Base-by-base conservation (phyloP, 2,888 invertebrate genomes). In the Tenthredo distinguenda region DNA sequence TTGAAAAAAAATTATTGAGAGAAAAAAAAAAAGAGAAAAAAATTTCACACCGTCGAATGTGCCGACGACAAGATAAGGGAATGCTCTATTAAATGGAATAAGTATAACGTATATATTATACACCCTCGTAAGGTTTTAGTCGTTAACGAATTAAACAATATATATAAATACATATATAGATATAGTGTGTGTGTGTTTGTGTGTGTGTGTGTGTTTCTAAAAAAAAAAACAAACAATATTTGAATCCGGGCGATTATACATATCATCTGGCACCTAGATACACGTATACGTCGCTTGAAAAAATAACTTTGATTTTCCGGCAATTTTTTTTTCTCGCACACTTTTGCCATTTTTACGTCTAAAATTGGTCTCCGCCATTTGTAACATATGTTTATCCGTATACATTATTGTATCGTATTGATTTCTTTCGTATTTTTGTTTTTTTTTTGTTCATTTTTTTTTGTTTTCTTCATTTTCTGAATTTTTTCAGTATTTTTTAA, bases 351-450 rank as follows among this genome's bases (percentile, higher is more conserved):
- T 37, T 71, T 71, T 26, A 74, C 21, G 43, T 76, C 21, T 37
- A 71, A 85, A 86, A 86, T 87, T 88, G 88, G 87, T 87, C 86
- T 88, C 86, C 72, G 81, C 85, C 86, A 86, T 87, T 87, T 87
- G 86, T 88, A 87, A 86, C 87, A 87, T 85, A 87, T 79, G 88
- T 86, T 87, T 55, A 77, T 55, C 77, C 77, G 77, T 77, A 77
- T 77, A 77, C 77, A 77, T 77, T 34, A 31, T 77, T n/a, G 34
- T 50, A 55, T 74, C 77, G 55, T 77, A 77, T 77, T 55, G 50
- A 47, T 26, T 50, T 47, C 15, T 47, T 55, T 71, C n/a, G 5
- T 77, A 6, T 31, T 12, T 76, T 26, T 26, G 21, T 76, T 50
- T 15, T 50, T 26, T 47, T 47, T 47, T 26, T 74, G 43, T 76